phyloP scores from a whole-genome alignment of 1,140 invertebrate species.

The Acromyrmex charruanus region DNA sequence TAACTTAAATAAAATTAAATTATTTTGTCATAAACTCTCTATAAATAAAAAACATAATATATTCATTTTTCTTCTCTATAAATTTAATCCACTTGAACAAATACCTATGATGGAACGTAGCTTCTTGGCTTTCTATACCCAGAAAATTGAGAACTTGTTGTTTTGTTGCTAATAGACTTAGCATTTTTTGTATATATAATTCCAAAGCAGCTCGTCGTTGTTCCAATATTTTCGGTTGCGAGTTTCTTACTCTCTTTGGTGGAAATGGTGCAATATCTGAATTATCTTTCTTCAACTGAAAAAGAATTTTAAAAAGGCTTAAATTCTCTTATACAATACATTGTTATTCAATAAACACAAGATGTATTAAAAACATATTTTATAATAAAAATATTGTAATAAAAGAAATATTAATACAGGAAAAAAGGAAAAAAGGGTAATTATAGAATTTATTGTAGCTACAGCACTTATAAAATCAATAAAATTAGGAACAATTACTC shows the following conservation, averaged over 20 bases:
- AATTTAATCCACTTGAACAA: slow-evolving; percentile 17
- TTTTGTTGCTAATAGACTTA: slow-evolving; percentile 83
- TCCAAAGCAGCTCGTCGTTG: slow-evolving; percentile 88
- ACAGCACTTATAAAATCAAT: too few species aligned
- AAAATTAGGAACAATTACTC: too few species aligned
- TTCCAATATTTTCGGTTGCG: slow-evolving; percentile 88
- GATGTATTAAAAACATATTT: background rate
- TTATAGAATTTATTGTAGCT: too few species aligned
- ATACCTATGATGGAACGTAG: slow-evolving; percentile 79
- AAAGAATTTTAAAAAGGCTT: background rate
- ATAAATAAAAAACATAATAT: background rate
- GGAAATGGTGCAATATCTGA: slow-evolving; percentile 87
- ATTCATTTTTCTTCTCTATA: slow-evolving; percentile 7
- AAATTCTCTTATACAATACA: background rate
- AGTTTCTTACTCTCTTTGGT: slow-evolving; percentile 89
- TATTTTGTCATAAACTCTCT: background rate
- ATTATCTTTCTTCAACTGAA: slow-evolving; percentile 85
- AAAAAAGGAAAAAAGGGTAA: background rate
- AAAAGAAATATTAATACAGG: background rate
- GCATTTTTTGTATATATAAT: slow-evolving; percentile 88
- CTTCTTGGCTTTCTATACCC: slow-evolving; percentile 79
- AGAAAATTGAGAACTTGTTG: slow-evolving; percentile 86
- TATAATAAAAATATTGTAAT: background rate
- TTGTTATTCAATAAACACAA: background rate
- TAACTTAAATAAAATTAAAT: background rate